A percentile compares a stretch with the other conserved stretches of the same genome.
Conservation (phyloP, 2,797 vertebrate species). For the Amphiprion clarkii region DNA sequence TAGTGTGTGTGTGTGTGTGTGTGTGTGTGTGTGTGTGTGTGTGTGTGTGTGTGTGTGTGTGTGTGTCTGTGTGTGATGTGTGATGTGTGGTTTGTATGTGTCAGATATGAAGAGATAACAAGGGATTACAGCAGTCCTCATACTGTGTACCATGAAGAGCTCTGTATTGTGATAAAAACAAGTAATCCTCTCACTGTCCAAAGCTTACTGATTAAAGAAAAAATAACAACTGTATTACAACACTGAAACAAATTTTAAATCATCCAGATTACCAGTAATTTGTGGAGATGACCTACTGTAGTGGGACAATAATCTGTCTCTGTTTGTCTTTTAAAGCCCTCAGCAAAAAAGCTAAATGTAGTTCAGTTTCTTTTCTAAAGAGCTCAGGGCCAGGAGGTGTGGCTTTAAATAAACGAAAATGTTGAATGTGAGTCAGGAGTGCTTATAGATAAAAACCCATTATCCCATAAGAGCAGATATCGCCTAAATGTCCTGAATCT, state of each 20-base stretch:
- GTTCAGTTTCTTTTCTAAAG: not conserved
- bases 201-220: constrained; percentile 36
- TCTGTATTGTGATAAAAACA: constrained; percentile 69
- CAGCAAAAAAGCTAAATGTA: constrained; percentile 1
- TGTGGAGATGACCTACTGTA: constrained; percentile 9
- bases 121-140: constrained; percentile 74
- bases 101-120: constrained; percentile 70
- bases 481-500: constrained; percentile 24
- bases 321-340: constrained; percentile 6
- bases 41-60: constrained; percentile 33
- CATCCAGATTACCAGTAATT: constrained; percentile 36
- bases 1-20: not conserved
- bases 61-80: constrained; percentile 33
- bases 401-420: constrained; percentile 8
- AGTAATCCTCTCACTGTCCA: constrained; percentile 69
- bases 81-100: constrained; percentile 42
- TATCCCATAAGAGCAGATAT: constrained; percentile 41
- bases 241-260: constrained; percentile 37
- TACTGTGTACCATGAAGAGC: constrained; percentile 56
- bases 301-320: constrained; percentile 20
- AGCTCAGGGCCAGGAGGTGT: not conserved
- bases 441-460: constrained; percentile 41
- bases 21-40: constrained; percentile 17
- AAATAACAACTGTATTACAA: constrained; percentile 14
- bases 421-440: constrained; percentile 3